Evolutionary conservation across 2,113 vertebrate species (phyloP), one percentile per base, ranked within the genome.

Genomic region (Xiphorhynchus elegans): DNA sequence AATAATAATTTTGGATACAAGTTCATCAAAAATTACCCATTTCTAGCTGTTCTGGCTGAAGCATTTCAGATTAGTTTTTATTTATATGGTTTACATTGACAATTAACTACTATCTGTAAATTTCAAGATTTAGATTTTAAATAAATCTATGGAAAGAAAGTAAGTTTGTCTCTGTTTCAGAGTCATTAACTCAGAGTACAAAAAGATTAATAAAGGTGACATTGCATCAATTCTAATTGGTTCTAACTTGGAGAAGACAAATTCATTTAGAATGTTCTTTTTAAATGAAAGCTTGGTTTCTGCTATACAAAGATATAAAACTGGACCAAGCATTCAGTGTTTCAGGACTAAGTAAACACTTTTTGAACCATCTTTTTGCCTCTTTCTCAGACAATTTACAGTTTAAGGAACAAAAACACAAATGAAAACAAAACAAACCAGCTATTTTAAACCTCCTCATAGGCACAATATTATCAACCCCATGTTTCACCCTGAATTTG

Each of bases 271-370:
- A 81, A 77, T 4, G 2, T 60, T 62, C 6, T 46, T 7, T 58
- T 70, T 29, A 44, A 70, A 29, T 52, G 3, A 87, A 84, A 64
- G 4, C 6, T 60, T 23, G n/a, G 9, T 1, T 74, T 77, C 37
- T 78, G 18, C 13, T 1, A 0, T 37, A 31, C 1, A 64, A n/a
- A 2, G 39, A 17, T 35, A 16, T 23, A 11, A 80, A 33, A 56
- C 4, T 35, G 7, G 7, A 6, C 2, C 31, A 77, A 40, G 3
- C 0, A 1, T 25, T 37, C 37, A 14, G 46, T 7, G 0, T 37
- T 67, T 55, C 31, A 74, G 11, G 10, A 64, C 6, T 77, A 8
- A 6, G 5, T 49, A 53, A 84, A 60, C 20, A 5, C 17, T 58
- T 52, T 9, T 69, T 29, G 10, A 68, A 66, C 8, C 2, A 24